A percentile compares a stretch with the other conserved stretches of the same genome.
These are phyloP conservation scores for Chrysolina americana DNA, from an alignment of 2,888 invertebrate genomes.

Conservation along the genomic window DNA sequence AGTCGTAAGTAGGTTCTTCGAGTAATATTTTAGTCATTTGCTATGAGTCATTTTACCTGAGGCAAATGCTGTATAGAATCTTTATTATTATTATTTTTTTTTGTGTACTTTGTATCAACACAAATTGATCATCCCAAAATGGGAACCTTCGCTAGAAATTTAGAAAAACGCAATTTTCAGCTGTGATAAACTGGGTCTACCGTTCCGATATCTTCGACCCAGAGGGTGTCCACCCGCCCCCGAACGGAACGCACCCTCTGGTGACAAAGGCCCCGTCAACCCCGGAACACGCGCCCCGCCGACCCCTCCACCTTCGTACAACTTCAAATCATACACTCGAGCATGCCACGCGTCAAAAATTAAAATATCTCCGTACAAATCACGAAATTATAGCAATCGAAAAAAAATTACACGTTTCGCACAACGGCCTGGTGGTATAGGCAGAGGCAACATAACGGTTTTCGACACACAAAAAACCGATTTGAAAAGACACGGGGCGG, in stretches of 20 bases:
- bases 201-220: neutral
- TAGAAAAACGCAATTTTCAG: too few species aligned
- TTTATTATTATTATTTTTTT: too few species aligned
- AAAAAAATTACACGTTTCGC: conserved; percentile 65
- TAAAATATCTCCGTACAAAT: conserved; percentile 67
- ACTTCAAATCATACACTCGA: conserved; percentile 9
- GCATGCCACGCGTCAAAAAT: conserved; percentile 66
- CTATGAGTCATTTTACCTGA: too few species aligned
- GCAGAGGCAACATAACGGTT: conserved; percentile 66
- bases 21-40: too few species aligned
- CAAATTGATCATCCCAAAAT: too few species aligned
- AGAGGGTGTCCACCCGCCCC: neutral
- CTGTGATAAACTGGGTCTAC: too few species aligned
- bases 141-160: too few species aligned
- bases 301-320: neutral
- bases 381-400: conserved; percentile 67
- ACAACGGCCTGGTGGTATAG: conserved; percentile 42
- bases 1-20: too few species aligned
- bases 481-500: conserved; percentile 63
- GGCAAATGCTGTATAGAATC: too few species aligned
- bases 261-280: neutral
- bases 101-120: too few species aligned
- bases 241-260: neutral
- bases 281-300: neutral
- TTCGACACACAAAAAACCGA: conserved; percentile 62